Evolutionary conservation across 2,113 vertebrate genomes (phyloP), one percentile per base, ranked within the genome.

Genomic region (Danionella cerebrum): DNA sequence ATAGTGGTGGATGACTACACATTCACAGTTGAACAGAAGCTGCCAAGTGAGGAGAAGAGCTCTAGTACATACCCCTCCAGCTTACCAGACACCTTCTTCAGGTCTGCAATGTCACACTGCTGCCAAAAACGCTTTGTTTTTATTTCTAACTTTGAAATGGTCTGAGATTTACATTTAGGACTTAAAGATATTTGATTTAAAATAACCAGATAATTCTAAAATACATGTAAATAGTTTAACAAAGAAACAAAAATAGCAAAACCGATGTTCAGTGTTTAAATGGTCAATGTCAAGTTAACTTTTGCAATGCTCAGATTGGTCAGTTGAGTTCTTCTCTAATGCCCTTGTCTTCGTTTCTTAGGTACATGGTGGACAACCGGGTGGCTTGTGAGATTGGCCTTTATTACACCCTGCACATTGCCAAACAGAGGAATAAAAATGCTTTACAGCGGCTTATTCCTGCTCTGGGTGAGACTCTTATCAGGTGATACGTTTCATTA

Each of bases 331-430:
- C 3, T 4, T 41, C 39, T 13, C n/a, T 41, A 2, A 6, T 9
- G 6, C 42, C 33, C 70, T 36, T 35, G 33, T 13, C 33, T 36
- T 2, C 12, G 19, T 6, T n/a, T n/a, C 0, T 58, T 81, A 99
- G 96, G 66, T 96, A 91, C 69, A 77, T 99, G 42, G 93, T 91
- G 83, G 94, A 97, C 65, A 95, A 97, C 86, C 85, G 91, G 54
- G 91, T 97, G 77, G 96, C 96, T 3, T 98, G 94, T 77, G 95
- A 98, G 79, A 91, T 99, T 67, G 96, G 94, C 11, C 90, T 99
- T 0, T 98, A 98, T 77, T 99, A 97, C 0, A 85, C 95, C 1
- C 91, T 98, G 27, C 96, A 98, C 73, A 90, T 98, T 38, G 92
- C 94, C 36, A 97, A 96, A 68, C 91, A 90, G 83, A 89, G 96